These are phyloP conservation scores for Trichechus manatus DNA, from an alignment of 2,113 vertebrate species.

Conservation along the genomic window DNA sequence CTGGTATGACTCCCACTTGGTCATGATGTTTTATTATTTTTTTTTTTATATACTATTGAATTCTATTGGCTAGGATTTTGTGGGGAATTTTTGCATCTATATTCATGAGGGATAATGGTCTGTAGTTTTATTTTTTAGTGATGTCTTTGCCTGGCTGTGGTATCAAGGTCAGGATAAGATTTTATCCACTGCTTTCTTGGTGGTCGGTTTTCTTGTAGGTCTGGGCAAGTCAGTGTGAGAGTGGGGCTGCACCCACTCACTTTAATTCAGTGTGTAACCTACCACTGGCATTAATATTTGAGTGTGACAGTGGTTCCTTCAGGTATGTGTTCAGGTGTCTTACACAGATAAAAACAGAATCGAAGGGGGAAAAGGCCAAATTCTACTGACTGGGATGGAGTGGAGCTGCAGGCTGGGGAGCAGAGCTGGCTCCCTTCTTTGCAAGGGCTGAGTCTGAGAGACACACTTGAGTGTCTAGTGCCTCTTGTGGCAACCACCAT, in stretches of 20 bases:
- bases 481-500: background rate
- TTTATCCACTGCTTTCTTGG: background rate
- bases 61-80: too few relatives aligned
- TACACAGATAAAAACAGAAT: background rate
- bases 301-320: background rate
- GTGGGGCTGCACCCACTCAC: too few relatives aligned
- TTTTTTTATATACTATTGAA: too few relatives aligned
- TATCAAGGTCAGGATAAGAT: background rate
- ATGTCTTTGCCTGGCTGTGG: too few relatives aligned
- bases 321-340: background rate
- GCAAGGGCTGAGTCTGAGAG: background rate
- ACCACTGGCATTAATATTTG: background rate
- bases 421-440: background rate
- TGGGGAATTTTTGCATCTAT: too few relatives aligned
- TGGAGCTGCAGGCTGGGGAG: background rate
- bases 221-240: background rate
- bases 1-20: too few relatives aligned
- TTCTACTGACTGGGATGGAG: background rate
- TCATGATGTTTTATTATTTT: too few relatives aligned
- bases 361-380: background rate
- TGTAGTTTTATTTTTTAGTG: too few relatives aligned
- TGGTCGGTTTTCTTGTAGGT: background rate
- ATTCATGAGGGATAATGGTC: too few relatives aligned
- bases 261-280: background rate
- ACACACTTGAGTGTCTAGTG: background rate